Percentiles rank a stretch among this genome's conserved stretches.
Conservation (phyloP, 2,797 vertebrate species). For the Mus minutoides region DNA sequence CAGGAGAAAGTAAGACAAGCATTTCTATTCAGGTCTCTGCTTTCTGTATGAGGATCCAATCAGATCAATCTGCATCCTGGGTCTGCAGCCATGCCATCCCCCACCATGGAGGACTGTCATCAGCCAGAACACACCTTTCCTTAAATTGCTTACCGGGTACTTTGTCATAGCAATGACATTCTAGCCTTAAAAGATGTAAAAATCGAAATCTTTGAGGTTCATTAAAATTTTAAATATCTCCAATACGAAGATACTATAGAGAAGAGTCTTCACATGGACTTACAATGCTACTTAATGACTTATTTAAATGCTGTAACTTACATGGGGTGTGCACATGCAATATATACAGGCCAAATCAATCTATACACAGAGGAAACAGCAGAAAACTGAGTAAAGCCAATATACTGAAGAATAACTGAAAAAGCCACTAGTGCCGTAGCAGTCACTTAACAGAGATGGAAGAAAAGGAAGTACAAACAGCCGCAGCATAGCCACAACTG, state of each 20-base stretch:
- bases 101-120: not conserved
- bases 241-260: not conserved
- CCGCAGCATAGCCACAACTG: not conserved
- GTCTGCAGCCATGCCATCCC: not conserved
- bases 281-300: no score
- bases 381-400: constrained; percentile 15
- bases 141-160: not conserved
- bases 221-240: constrained; percentile 28
- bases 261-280: not conserved
- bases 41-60: not conserved
- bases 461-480: not conserved
- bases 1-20: not conserved
- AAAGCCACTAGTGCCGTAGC: not conserved
- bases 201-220: not conserved
- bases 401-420: constrained; percentile 3
- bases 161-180: not conserved
- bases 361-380: not conserved
- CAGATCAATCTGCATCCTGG: not conserved
- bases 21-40: not conserved
- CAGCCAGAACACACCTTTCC: not conserved
- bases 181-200: not conserved
- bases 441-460: not conserved
- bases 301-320: not conserved
- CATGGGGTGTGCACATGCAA: not conserved
- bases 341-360: not conserved